Base-by-base conservation (phyloP, 2,888 invertebrate genomes). In the Epistrophe grossulariae region DNA sequence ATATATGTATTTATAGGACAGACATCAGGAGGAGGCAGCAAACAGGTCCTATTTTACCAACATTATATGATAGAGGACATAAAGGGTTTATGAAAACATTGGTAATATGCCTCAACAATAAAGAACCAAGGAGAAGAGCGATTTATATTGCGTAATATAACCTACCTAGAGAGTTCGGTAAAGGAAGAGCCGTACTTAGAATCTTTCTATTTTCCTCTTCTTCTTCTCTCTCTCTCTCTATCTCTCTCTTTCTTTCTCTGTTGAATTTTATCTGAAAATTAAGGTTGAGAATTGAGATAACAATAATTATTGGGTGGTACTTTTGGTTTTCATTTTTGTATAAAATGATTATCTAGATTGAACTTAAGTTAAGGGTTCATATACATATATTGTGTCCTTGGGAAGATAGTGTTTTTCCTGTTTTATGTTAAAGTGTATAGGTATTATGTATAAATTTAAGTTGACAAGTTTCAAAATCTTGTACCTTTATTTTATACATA, bases 201-300 rank as follows among this genome's bases (percentile, higher is more conserved):
- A 66, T 71, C 9, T 11, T 8, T 9, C 8, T 35, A 8, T 35
- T 10, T 10, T 35, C 17, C 38, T 72, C 4, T 8, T 35, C 9
- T 10, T 35, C 17, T 17, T 72, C 4, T 31, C 50, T 43, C 68
- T 31, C 31, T 7, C 5, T 7, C 5, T 31, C 31, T 31, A 2
- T 6, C 10, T 2, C 4, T 5, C 9, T 38, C 15, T 38, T 4
- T 4, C 17, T 38, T 19, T 72, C 2, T 48, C 57, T 43, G 55
- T 52, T 40, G 60, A 68, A 77, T 60, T 80, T 68, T 60, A 80
- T 80, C 72, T 19, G 28, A 73, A 80, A 72, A 68, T 77, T 77
- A 55, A 55, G 17, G 70, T 35, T 35, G 9, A 35, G 35, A 35
- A 35, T 55, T 48, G 77, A 72, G 80, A 77, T 72, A 77, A 70